These are phyloP conservation scores for Dolichoris vasculosae DNA, from an alignment of 1,140 invertebrate species.

Conservation along the genomic window DNA sequence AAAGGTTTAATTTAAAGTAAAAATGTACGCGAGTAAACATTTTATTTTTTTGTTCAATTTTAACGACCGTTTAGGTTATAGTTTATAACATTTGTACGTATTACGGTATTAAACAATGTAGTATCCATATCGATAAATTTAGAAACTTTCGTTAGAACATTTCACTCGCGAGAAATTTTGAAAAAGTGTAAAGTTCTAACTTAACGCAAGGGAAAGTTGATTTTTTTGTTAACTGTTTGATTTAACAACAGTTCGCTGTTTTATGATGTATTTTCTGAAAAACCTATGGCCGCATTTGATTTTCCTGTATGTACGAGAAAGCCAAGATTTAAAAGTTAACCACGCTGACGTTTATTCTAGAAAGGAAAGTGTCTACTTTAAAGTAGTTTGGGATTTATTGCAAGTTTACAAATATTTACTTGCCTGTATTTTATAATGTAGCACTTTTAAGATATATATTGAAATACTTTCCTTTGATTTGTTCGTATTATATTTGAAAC, in stretches of 20 bases:
- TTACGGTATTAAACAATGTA: not conserved
- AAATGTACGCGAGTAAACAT: not conserved
- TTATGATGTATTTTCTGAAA: conserved; percentile 38
- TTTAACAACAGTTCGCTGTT: conserved; percentile 29
- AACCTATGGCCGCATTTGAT: conserved; percentile 26
- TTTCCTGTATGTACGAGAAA: conserved; percentile 40
- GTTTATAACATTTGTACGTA: not conserved
- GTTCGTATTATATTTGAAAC: not conserved
- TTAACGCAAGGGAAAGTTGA: conserved; percentile 24
- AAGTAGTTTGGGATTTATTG: conserved; percentile 46
- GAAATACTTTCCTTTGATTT: not conserved
- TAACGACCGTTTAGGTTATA: not conserved
- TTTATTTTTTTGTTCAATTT: not conserved
- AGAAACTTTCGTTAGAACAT: conserved; percentile 1
- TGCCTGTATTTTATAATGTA: not conserved
- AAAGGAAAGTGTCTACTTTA: conserved; percentile 49
- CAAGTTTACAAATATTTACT: conserved; percentile 22
- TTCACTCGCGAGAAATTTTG: conserved; percentile 13
- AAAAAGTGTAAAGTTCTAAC: conserved; percentile 5
- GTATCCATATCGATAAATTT: not conserved
- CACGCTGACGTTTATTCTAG: conserved; percentile 48
- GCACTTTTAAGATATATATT: not conserved
- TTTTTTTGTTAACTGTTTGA: conserved; percentile 13
- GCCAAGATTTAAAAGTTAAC: conserved; percentile 44
- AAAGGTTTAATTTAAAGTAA: not conserved